Conservation (phyloP, 2,797 vertebrate species). For the Esox masquinongy region DNA sequence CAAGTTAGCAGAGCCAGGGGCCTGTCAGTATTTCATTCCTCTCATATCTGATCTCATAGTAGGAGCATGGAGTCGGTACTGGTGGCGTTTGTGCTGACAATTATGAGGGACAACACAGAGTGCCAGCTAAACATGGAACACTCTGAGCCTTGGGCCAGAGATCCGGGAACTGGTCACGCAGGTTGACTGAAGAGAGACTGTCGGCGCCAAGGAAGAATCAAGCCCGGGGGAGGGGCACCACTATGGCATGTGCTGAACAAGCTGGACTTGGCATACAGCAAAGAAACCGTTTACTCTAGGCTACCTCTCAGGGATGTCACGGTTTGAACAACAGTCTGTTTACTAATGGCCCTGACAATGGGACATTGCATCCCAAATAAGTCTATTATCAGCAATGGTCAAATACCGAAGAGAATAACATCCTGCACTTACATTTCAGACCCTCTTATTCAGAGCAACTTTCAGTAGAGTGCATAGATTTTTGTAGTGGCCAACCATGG, state of each 20-base stretch:
- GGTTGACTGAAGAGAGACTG: conserved; percentile 29
- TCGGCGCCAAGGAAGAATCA: conserved; percentile 11
- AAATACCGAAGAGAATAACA: no score
- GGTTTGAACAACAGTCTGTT: not conserved
- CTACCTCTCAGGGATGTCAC: not conserved
- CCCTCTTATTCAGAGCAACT: no score
- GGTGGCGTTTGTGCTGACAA: conserved; percentile 19
- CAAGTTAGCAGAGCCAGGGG: not conserved
- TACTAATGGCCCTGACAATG: not conserved
- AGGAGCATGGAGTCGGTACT: not conserved
- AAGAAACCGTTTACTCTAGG: not conserved
- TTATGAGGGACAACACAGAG: conserved; percentile 7
- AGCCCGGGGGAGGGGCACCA: not conserved
- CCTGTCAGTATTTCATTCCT: not conserved
- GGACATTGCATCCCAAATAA: not conserved
- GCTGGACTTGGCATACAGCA: not conserved
- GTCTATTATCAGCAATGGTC: not conserved
- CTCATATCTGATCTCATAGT: not conserved
- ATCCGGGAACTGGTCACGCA: conserved; percentile 39
- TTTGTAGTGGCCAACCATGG: no score
- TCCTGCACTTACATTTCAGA: no score
- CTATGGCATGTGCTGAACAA: conserved; percentile 5
- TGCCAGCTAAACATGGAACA: conserved; percentile 30
- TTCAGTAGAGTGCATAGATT: no score
- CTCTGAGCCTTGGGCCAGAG: conserved; percentile 31